Conservation (phyloP, 2,888 invertebrate species). For the Aphidoletes aphidimyza region DNA sequence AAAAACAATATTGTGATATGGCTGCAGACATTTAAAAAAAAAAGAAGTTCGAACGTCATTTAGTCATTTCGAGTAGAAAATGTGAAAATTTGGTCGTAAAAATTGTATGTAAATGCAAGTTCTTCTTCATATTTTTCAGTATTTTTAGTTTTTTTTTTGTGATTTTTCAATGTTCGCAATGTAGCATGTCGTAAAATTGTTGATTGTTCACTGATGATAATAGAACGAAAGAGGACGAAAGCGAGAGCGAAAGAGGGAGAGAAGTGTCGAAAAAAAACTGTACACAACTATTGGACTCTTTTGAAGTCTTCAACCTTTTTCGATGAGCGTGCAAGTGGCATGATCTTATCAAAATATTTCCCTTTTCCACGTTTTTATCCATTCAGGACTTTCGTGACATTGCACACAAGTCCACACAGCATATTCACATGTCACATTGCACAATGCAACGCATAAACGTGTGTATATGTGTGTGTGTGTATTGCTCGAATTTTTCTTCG, state of each 20-base stretch:
- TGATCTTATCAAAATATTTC: slow-evolving; percentile 4
- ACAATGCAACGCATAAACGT: no score
- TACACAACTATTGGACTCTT: no score
- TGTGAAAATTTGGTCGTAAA: no score
- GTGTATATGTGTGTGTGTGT: slow-evolving; percentile 16
- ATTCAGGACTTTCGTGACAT: slow-evolving; percentile 21
- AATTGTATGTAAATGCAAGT: no score
- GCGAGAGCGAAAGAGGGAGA: background rate
- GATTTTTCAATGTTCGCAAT: background rate
- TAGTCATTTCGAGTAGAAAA: no score
- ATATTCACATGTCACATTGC: background rate
- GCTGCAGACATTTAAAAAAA: no score
- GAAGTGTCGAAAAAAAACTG: no score
- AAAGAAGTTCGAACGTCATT: no score
- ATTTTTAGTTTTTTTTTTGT: background rate
- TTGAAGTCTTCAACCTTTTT: no score
- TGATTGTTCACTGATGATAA: background rate
- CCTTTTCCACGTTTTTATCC: slow-evolving; percentile 2
- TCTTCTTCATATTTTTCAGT: no score
- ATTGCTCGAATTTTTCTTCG: background rate
- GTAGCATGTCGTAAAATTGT: background rate
- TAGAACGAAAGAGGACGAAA: background rate
- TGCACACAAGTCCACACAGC: background rate
- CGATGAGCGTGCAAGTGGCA: background rate
- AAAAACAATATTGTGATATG: no score